phyloP scores from a whole-genome alignment of 2,888 invertebrate genomes.

The Malthinus flaveolus region DNA sequence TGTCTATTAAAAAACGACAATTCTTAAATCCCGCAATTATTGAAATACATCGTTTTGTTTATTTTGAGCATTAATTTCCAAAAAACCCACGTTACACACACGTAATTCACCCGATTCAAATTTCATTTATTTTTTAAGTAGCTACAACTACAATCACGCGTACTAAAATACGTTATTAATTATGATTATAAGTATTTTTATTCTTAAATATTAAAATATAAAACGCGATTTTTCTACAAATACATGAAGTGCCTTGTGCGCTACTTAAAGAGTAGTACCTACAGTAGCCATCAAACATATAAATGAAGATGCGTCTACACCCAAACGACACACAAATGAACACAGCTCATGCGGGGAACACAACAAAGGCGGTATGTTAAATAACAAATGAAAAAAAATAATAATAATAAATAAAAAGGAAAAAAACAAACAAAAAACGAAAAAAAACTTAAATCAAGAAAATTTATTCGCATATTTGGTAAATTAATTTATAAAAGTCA shows the following conservation, averaged over 20 bases:
- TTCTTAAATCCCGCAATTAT: slow-evolving; percentile 31
- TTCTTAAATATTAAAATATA: slow-evolving; percentile 49
- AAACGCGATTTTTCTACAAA: slow-evolving; percentile 48
- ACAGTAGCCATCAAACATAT: slow-evolving; percentile 53
- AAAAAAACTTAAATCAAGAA: slow-evolving; percentile 55
- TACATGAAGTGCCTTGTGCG: slow-evolving; percentile 50
- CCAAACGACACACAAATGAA: slow-evolving; percentile 32
- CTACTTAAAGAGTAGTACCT: slow-evolving; percentile 42
- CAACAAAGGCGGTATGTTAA: slow-evolving; percentile 42
- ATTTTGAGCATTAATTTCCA: slow-evolving; percentile 41
- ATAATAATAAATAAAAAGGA: slow-evolving; percentile 43
- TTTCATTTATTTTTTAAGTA: slow-evolving; percentile 41
- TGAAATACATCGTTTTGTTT: slow-evolving; percentile 23
- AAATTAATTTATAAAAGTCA: slow-evolving; percentile 54
- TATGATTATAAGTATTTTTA: slow-evolving; percentile 39
- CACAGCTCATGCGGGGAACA: slow-evolving; percentile 46
- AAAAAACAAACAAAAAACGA: slow-evolving; percentile 43
- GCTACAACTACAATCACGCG: slow-evolving; percentile 50
- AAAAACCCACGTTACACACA: slow-evolving; percentile 26
- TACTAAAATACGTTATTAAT: slow-evolving; percentile 52
- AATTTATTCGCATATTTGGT: slow-evolving; percentile 59
- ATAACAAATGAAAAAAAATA: slow-evolving; percentile 40
- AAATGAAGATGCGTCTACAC: slow-evolving; percentile 27
- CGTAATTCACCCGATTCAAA: slow-evolving; percentile 33
- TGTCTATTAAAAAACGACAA: slow-evolving; percentile 30